phyloP scores from a whole-genome alignment of 2,113 vertebrate species.

The Poeciliopsis retropinna region DNA sequence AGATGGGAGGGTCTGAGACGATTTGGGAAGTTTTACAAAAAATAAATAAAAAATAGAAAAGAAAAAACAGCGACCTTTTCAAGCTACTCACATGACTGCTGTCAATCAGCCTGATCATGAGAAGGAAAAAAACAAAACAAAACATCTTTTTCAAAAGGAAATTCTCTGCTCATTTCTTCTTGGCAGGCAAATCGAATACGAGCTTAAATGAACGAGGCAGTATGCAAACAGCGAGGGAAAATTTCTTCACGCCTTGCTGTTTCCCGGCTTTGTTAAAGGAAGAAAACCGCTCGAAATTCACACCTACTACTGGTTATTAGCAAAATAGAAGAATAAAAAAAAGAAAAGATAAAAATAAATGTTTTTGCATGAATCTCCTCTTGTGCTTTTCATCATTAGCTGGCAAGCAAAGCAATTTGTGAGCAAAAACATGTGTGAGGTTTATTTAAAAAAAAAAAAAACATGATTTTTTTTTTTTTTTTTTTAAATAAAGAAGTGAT shows the following conservation, averaged over 20 bases:
- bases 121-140: constrained; percentile 19
- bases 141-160: constrained; percentile 13
- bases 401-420: constrained; percentile 30
- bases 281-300: constrained; percentile 53
- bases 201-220: constrained; percentile 45
- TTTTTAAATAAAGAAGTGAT: constrained; percentile 27
- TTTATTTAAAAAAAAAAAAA: constrained; percentile 35
- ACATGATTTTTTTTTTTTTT: constrained; percentile 27
- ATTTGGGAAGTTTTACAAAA: constrained; percentile 46
- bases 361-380: constrained; percentile 26
- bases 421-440: constrained; percentile 22
- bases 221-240: constrained; percentile 25
- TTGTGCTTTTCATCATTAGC: constrained; percentile 55
- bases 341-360: constrained; percentile 45
- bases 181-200: constrained; percentile 40
- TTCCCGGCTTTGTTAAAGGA: constrained; percentile 28
- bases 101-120: constrained; percentile 55
- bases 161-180: constrained; percentile 42
- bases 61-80: constrained; percentile 14
- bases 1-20: constrained; percentile 17
- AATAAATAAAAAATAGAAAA: background rate
- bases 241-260: constrained; percentile 45
- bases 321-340: constrained; percentile 1
- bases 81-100: constrained; percentile 59
- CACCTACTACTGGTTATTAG: constrained; percentile 23